These are phyloP conservation scores for Neodiprion lecontei DNA, from an alignment of 1,140 invertebrate genomes.

Conservation along the genomic window DNA sequence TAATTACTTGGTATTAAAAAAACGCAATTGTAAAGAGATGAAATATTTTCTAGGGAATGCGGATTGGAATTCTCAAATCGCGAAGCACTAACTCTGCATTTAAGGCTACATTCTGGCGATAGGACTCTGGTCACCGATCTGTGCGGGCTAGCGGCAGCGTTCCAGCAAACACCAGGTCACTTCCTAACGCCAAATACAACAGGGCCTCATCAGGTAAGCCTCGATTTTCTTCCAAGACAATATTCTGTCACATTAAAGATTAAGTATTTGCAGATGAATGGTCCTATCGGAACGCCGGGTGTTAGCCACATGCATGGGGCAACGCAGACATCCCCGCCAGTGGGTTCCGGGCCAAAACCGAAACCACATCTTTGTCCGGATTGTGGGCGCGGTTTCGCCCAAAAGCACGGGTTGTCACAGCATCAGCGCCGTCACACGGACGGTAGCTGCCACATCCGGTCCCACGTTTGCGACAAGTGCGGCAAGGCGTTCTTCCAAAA, in stretches of 20 bases:
- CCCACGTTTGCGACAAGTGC: conserved; percentile 82
- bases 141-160: conserved; percentile 79
- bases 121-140: conserved; percentile 85
- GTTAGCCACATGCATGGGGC: conserved; percentile 59
- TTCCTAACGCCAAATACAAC: conserved; percentile 65
- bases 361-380: conserved; percentile 84
- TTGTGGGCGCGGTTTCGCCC: conserved; percentile 84
- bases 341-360: conserved; percentile 62
- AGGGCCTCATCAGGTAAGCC: conserved; percentile 61
- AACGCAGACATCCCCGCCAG: conserved; percentile 58
- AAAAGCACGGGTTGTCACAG: conserved; percentile 80
- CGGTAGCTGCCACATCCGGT: conserved; percentile 80
- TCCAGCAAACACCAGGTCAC: conserved; percentile 70
- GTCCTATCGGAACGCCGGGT: conserved; percentile 51
- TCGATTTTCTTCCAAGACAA: neutral
- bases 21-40: conserved; percentile 1
- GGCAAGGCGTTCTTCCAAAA: conserved; percentile 89
- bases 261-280: conserved; percentile 54
- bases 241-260: conserved; percentile 13
- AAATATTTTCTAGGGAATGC: conserved; percentile 63
- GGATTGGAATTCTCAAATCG: conserved; percentile 71
- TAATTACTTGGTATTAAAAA: conserved; percentile 23
- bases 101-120: conserved; percentile 82
- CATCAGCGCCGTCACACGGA: conserved; percentile 79
- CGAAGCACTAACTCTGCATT: conserved; percentile 80